Base-by-base conservation (phyloP, 2,888 invertebrate species). In the Harpalus rufipes region DNA sequence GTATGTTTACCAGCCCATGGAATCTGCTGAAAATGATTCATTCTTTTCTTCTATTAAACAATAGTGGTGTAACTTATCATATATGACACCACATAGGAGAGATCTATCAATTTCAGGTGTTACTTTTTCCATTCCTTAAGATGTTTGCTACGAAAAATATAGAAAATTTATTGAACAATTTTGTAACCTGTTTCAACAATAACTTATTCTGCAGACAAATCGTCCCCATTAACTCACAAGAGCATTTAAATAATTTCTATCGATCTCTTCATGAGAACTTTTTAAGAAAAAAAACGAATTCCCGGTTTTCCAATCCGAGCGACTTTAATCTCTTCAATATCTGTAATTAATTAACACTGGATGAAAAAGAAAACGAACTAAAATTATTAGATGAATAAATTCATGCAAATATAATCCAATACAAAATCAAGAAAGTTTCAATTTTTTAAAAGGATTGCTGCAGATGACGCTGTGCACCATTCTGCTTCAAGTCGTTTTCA, bases 341-440 rank as follows among this genome's bases (percentile, higher is more conserved):
- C 21, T 25, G 63, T 7, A 63, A 63, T 63, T 63, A 63, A 63
- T 63, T 63, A 63, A 63, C 63, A 12, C 21, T 59, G 18, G 21
- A 12, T 63, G 63, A 25, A 61, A 63, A 18, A 63, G 63, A 63
- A 25, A 63, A 61, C 18, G 25, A 63, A 25, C 63, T 63, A 63
- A 63, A 63, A 63, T 63, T 21, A 41, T 41, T 72, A 16, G 44
- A 72, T 72, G 44, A 72, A 72, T 72, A 41, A 72, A 72, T 72
- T 39, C 72, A 72, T 72, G 72, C 72, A 72, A 72, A 72, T 72
- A 44, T 72, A 72, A 72, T 72, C 44, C 44, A 41, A 72, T 16
- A 72, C 41, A 72, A 72, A 72, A 72, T 72, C 72, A 72, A 72
- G 72, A 72, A 72, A 72, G 72, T 72, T 72, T 72, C 72, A 72